Evolutionary conservation across 2,113 vertebrate species (phyloP).

Genomic region (Sorex araneus): DNA sequence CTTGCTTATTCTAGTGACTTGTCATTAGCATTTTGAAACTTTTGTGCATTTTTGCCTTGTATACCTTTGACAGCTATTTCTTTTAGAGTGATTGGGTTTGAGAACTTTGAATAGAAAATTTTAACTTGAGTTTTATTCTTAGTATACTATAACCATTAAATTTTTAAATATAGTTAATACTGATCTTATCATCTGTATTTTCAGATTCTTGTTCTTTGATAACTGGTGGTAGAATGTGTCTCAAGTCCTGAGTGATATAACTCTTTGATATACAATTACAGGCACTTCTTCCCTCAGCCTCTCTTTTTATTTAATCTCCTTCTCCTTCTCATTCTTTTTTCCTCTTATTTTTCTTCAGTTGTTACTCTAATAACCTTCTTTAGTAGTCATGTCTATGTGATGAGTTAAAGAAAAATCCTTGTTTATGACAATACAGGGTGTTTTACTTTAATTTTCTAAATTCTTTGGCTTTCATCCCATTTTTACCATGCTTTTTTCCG

Average conservation of each 20-base stretch:
- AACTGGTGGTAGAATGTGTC: background rate
- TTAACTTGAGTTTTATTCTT: background rate
- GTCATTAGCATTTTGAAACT: conserved; percentile 20
- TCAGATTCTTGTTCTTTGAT: background rate
- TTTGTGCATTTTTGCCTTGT: background rate
- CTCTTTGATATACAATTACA: conserved; percentile 6
- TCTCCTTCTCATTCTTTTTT: background rate
- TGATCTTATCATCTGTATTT: background rate
- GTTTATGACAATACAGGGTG: background rate
- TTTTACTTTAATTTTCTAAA: conserved; percentile 18
- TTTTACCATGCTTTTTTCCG: background rate
- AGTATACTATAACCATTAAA: background rate
- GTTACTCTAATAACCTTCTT: background rate
- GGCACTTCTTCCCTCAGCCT: background rate
- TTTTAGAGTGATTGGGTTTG: background rate
- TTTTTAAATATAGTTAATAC: background rate
- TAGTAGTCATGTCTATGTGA: too few relatives aligned
- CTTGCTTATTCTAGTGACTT: conserved; percentile 5
- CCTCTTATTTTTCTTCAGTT: background rate
- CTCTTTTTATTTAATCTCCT: background rate
- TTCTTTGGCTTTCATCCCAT: background rate
- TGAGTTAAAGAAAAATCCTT: background rate
- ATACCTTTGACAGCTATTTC: background rate
- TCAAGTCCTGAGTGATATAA: background rate
- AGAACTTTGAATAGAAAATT: background rate